Percentiles rank a stretch among this genome's conserved stretches.
Conservation (phyloP, 92 coral and sea anemone species). For the Epizoanthus stellaris region DNA sequence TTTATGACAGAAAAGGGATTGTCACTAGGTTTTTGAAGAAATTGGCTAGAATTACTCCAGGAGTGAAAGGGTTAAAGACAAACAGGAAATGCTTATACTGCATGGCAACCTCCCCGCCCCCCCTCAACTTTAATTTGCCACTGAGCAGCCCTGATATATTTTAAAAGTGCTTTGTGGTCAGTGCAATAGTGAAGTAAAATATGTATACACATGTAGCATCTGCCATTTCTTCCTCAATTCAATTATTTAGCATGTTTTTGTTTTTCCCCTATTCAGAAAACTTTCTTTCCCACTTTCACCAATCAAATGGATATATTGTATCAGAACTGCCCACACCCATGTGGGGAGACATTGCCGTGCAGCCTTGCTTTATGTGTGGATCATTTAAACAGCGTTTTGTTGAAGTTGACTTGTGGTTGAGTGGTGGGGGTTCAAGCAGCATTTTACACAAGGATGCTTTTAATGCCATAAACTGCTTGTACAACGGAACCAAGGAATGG, state of each 20-base stretch:
- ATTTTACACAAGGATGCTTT: constrained; percentile 94
- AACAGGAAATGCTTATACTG: too few relatives aligned
- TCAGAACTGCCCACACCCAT: constrained; percentile 94
- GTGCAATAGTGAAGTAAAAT: too few relatives aligned
- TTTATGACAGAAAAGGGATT: too few relatives aligned
- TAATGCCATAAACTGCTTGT: constrained; percentile 93
- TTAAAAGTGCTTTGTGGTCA: too few relatives aligned
- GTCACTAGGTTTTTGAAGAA: too few relatives aligned
- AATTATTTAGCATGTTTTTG: neutral
- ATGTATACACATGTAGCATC: too few relatives aligned
- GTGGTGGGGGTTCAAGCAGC: constrained; percentile 93
- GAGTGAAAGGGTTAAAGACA: too few relatives aligned
- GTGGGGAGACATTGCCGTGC: constrained; percentile 83
- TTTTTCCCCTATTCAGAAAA: constrained; percentile 45
- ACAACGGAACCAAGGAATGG: constrained; percentile 96
- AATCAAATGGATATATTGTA: constrained; percentile 73
- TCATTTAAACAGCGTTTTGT: constrained; percentile 78
- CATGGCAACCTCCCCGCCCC: too few relatives aligned
- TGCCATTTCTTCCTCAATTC: too few relatives aligned
- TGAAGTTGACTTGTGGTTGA: constrained; percentile 96
- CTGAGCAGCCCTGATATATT: too few relatives aligned
- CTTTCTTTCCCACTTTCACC: constrained; percentile 74
- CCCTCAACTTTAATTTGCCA: too few relatives aligned
- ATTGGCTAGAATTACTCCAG: too few relatives aligned
- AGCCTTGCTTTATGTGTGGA: constrained; percentile 92